phyloP scores from a whole-genome alignment of 2,888 invertebrate genomes.

The Dryobotodes eremita region DNA sequence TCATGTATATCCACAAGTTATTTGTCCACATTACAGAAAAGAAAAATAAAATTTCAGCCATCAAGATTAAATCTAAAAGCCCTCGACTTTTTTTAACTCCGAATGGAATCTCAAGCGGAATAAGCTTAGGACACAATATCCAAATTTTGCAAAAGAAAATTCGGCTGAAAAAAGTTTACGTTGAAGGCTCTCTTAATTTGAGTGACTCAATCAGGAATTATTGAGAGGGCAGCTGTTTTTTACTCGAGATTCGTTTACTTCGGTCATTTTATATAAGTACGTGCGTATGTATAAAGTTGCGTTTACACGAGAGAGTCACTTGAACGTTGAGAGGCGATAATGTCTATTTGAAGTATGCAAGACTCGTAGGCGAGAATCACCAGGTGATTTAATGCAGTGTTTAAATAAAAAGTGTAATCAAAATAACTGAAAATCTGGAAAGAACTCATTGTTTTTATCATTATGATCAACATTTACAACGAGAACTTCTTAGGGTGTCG shows the following conservation, averaged over 20 bases:
- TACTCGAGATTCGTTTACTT: constrained; percentile 43
- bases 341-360: neutral
- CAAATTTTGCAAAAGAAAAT: constrained; percentile 61
- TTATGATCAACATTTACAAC: neutral
- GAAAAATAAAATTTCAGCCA: constrained; percentile 47
- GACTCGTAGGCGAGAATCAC: neutral
- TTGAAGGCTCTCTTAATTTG: constrained; percentile 56
- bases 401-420: neutral
- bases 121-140: constrained; percentile 51
- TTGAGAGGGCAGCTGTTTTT: constrained; percentile 57
- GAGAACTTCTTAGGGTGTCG: too few relatives aligned
- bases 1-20: neutral
- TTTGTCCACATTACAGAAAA: neutral
- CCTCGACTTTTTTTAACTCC: constrained; percentile 47
- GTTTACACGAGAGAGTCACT: constrained; percentile 16
- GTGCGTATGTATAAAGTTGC: neutral
- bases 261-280: constrained; percentile 13
- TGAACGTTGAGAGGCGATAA: neutral
- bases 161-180: constrained; percentile 54
- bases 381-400: too few relatives aligned
- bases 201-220: constrained; percentile 65
- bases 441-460: neutral
- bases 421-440: too few relatives aligned
- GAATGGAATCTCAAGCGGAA: constrained; percentile 57
- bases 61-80: constrained; percentile 55